Evolutionary conservation across 2,888 invertebrate genomes (phyloP).

Genomic region (Monochamus alternatus): DNA sequence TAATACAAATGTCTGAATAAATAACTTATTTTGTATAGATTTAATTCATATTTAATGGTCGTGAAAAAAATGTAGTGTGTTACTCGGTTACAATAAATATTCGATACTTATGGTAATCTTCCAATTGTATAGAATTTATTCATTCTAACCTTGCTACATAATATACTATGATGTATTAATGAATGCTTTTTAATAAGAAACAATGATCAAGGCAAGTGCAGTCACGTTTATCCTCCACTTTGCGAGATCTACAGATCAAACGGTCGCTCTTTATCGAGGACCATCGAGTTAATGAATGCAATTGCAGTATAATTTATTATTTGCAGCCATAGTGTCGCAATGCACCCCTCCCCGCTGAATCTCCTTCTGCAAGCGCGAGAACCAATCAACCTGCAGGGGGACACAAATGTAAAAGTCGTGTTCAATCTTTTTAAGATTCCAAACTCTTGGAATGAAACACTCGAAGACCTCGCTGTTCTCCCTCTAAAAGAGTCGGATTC

Average conservation of each 20-base stretch:
- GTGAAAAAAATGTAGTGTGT: too few species aligned
- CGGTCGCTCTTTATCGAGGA: conserved; percentile 40
- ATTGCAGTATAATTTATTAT: conserved; percentile 65
- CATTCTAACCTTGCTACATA: too few species aligned
- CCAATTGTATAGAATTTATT: too few species aligned
- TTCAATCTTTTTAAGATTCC: conserved; percentile 70
- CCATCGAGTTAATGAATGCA: conserved; percentile 59
- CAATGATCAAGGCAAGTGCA: too few species aligned
- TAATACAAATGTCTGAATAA: too few species aligned
- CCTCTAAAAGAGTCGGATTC: neutral
- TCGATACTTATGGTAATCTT: too few species aligned
- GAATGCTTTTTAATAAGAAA: too few species aligned
- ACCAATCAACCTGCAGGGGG: conserved; percentile 65
- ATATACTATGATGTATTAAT: too few species aligned
- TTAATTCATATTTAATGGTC: too few species aligned
- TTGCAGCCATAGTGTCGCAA: conserved; percentile 58
- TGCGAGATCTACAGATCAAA: conserved; percentile 44
- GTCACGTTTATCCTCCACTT: conserved; percentile 9
- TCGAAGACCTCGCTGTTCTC: conserved; percentile 28
- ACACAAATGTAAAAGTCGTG: conserved; percentile 72
- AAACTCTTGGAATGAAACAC: conserved; percentile 61
- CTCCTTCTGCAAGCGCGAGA: conserved; percentile 52
- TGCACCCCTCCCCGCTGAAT: conserved; percentile 58
- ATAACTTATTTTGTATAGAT: too few species aligned
- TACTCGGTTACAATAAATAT: too few species aligned